A percentile compares a stretch with the other conserved stretches of the same genome.
Conservation (phyloP, 2,113 vertebrate species). For the Trinectes maculatus region DNA sequence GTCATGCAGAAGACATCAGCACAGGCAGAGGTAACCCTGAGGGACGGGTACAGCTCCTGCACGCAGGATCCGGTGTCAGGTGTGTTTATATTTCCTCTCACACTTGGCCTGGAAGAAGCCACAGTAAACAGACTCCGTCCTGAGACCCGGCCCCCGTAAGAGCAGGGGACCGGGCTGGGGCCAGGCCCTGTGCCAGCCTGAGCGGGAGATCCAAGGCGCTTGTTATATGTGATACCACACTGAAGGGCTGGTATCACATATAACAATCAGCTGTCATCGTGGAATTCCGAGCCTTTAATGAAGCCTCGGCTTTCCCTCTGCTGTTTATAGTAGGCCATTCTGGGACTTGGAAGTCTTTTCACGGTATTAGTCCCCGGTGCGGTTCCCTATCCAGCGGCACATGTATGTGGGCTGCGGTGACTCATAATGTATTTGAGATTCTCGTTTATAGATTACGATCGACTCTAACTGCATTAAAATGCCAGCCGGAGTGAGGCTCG, state of each 20-base stretch:
- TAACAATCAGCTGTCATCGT: constrained; percentile 62
- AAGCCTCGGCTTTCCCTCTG: constrained; percentile 34
- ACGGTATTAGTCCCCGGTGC: constrained; percentile 29
- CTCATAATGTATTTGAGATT: constrained; percentile 24
- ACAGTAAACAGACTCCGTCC: constrained; percentile 30
- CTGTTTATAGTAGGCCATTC: constrained; percentile 34
- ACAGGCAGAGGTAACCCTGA: constrained; percentile 19
- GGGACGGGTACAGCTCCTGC: constrained; percentile 32
- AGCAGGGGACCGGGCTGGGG: constrained; percentile 9
- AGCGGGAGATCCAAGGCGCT: constrained; percentile 48
- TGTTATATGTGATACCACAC: constrained; percentile 43
- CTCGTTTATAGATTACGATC: constrained; percentile 23
- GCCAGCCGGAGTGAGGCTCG: neutral
- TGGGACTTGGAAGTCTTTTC: constrained; percentile 19
- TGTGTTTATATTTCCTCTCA: constrained; percentile 61
- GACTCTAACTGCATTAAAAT: constrained; percentile 21
- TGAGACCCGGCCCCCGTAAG: neutral
- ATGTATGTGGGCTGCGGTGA: constrained; percentile 20
- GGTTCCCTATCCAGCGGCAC: constrained; percentile 17
- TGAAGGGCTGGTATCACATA: constrained; percentile 27
- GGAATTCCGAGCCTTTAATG: constrained; percentile 50
- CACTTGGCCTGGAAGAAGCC: constrained; percentile 55
- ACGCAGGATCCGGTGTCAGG: constrained; percentile 41
- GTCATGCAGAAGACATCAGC: constrained; percentile 49
- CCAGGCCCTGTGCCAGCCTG: constrained; percentile 38